Conservation (phyloP, 1,140 invertebrate species). For the Sycophaga agraensis region DNA sequence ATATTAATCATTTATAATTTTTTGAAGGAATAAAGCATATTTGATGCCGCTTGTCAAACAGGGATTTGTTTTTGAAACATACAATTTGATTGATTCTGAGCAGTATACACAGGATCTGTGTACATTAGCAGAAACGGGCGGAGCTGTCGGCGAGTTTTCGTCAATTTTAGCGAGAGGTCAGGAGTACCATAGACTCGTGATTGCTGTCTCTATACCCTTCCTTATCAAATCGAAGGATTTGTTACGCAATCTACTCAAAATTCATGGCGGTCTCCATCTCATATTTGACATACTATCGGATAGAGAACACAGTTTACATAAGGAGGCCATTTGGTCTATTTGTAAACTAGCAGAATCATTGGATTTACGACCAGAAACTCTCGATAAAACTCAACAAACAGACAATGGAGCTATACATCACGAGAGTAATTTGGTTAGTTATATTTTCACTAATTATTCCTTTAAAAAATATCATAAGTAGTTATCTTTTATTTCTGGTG, state of each 20-base stretch:
- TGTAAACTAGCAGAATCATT: slow-evolving; percentile 43
- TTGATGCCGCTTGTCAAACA: slow-evolving; percentile 48
- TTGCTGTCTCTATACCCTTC: slow-evolving; percentile 52
- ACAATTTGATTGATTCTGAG: slow-evolving; percentile 40
- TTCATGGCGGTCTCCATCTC: slow-evolving; percentile 42
- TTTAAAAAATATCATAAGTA: too few relatives aligned
- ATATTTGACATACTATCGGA: slow-evolving; percentile 44
- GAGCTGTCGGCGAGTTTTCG: slow-evolving; percentile 45
- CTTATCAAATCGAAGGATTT: slow-evolving; percentile 41
- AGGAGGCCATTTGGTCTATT: slow-evolving; percentile 48
- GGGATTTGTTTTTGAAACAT: slow-evolving; percentile 49
- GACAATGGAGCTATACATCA: too few relatives aligned
- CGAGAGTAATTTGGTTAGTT: too few relatives aligned
- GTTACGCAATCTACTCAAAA: slow-evolving; percentile 40
- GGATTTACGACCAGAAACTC: slow-evolving; percentile 36
- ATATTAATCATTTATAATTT: background rate
- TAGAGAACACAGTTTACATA: slow-evolving; percentile 37
- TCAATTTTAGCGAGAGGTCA: slow-evolving; percentile 43
- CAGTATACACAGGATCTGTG: slow-evolving; percentile 39
- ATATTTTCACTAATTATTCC: too few relatives aligned
- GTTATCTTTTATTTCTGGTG: too few relatives aligned
- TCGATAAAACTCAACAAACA: slow-evolving; percentile 32
- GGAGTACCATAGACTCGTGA: slow-evolving; percentile 40
- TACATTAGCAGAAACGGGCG: slow-evolving; percentile 41
- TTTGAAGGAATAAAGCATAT: slow-evolving; percentile 44